Evolutionary conservation across 2,113 vertebrate genomes (phyloP).

Genomic region (Oceanites oceanicus): DNA sequence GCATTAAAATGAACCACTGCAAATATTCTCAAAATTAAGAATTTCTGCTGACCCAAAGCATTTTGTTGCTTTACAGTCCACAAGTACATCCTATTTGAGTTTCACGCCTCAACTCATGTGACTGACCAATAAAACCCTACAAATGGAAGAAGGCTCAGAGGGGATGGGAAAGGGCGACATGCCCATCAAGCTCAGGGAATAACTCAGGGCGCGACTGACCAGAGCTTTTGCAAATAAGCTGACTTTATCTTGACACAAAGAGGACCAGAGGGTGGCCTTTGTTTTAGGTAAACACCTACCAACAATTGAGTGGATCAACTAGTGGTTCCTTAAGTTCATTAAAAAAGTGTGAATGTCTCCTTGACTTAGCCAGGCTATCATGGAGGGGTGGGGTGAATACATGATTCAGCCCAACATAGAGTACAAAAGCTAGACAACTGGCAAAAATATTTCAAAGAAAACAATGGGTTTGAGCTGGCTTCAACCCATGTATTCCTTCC

Average conservation of each 20-base stretch:
- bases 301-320: neutral
- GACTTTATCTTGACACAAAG: neutral
- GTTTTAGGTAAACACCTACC: neutral
- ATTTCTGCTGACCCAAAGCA: neutral
- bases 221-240: neutral
- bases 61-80: neutral
- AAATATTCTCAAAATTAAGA: neutral
- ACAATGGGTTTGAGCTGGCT: neutral
- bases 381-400: neutral
- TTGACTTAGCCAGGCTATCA: neutral
- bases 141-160: neutral
- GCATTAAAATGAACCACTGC: neutral
- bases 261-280: neutral
- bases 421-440: neutral
- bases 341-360: neutral
- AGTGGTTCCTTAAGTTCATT: neutral
- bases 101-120: neutral
- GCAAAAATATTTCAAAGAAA: neutral
- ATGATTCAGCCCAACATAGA: neutral
- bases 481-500: neutral
- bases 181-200: neutral
- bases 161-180: accelerated
- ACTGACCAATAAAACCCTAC: neutral
- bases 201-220: neutral
- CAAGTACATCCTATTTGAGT: neutral